These are phyloP conservation scores for Nicator chloris DNA, from an alignment of 2,113 vertebrate species.

Conservation along the genomic window DNA sequence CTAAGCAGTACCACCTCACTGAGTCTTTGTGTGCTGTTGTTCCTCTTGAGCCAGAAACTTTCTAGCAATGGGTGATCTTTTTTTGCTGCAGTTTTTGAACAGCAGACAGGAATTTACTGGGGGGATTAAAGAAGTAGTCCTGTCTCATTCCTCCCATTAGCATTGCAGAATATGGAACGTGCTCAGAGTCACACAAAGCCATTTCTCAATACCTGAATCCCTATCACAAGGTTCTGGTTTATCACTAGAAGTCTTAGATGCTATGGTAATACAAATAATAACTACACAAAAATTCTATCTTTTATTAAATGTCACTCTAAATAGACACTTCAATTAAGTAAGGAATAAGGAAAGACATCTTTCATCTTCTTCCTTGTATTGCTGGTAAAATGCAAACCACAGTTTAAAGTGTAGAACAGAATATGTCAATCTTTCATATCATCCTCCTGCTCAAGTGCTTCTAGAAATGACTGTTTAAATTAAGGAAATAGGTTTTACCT, in stretches of 20 bases:
- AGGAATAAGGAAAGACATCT: constrained; percentile 7
- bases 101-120: neutral
- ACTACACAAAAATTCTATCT: neutral
- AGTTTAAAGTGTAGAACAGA: constrained; percentile 35
- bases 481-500: constrained; percentile 59
- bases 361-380: constrained; percentile 21
- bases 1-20: neutral
- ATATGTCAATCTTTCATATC: constrained; percentile 55
- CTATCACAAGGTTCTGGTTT: neutral
- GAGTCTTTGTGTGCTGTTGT: neutral
- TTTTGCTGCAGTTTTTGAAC: neutral
- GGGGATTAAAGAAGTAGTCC: neutral
- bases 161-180: neutral
- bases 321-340: constrained; percentile 28
- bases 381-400: constrained; percentile 23
- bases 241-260: neutral
- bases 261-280: neutral
- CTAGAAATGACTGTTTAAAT: constrained; percentile 57
- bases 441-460: constrained; percentile 47
- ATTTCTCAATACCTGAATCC: neutral
- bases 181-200: neutral
- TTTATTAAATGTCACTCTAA: neutral
- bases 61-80: neutral
- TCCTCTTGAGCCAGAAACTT: neutral
- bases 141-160: neutral